phyloP scores from a whole-genome alignment of 2,797 vertebrate genomes.

The Hypotaenidia okinawae region DNA sequence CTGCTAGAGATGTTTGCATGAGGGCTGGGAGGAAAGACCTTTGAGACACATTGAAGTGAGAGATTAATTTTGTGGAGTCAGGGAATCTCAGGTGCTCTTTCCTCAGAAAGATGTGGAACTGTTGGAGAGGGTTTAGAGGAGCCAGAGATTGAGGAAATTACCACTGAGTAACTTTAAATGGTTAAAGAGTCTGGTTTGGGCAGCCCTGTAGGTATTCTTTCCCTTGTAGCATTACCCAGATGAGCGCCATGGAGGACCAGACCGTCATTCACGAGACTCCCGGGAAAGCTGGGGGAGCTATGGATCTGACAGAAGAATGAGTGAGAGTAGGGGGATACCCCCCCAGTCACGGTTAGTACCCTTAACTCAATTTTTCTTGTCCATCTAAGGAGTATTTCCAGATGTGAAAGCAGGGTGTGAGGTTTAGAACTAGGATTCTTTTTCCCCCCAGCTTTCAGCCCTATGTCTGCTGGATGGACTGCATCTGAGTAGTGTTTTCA shows the following conservation, averaged over 20 bases:
- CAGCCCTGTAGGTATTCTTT: background rate
- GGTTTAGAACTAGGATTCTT: background rate
- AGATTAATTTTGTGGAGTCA: background rate
- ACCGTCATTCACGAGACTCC: slow-evolving; percentile 84
- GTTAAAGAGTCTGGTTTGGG: background rate
- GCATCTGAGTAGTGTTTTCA: no score
- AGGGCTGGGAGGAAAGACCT: background rate
- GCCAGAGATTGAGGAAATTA: background rate
- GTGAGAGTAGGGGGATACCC: slow-evolving; percentile 68
- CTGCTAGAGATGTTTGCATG: background rate
- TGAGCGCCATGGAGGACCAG: slow-evolving; percentile 76
- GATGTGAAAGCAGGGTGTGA: accelerated
- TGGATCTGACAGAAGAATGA: slow-evolving; percentile 85
- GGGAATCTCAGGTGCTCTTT: background rate
- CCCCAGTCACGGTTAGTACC: slow-evolving; percentile 63
- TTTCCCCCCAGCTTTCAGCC: background rate
- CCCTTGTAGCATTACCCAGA: slow-evolving; percentile 87
- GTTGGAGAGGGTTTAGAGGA: no score
- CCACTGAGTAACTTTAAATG: background rate
- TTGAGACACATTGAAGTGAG: background rate
- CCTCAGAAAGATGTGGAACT: background rate
- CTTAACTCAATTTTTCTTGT: background rate
- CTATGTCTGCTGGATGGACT: no score
- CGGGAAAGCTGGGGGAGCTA: slow-evolving; percentile 82
- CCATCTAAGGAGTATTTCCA: background rate